Evolutionary conservation across 2,797 vertebrate species (phyloP).

Genomic region (Knipowitschia caucasica): DNA sequence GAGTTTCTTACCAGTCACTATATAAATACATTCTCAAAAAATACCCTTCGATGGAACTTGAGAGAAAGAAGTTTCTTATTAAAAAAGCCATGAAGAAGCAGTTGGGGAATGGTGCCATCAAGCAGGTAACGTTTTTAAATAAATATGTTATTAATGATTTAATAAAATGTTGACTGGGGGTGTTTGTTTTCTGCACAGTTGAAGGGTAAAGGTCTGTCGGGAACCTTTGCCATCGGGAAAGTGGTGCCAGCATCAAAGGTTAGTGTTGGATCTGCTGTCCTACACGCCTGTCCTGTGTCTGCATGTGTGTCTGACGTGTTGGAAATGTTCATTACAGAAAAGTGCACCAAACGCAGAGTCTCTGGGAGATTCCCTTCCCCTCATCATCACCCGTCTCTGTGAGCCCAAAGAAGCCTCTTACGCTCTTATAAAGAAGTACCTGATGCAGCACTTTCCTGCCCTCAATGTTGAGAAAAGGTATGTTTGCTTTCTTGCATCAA

Average conservation of each 20-base stretch:
- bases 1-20: conserved; percentile 87
- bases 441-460: conserved; percentile 94
- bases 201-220: conserved; percentile 95
- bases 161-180: too few species aligned
- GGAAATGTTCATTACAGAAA: conserved; percentile 57
- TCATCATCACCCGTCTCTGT: conserved; percentile 96
- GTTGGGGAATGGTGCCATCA: conserved; percentile 89
- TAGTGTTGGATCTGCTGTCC: neutral
- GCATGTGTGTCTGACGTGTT: neutral
- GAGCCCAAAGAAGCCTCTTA: conserved; percentile 98
- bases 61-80: conserved; percentile 91
- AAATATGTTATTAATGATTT: too few species aligned
- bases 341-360: conserved; percentile 79
- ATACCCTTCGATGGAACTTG: conserved; percentile 90
- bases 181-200: conserved; percentile 72
- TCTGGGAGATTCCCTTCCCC: conserved; percentile 89
- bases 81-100: conserved; percentile 93
- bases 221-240: conserved; percentile 90
- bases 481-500: neutral
- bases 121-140: conserved; percentile 79
- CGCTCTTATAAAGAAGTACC: conserved; percentile 94
- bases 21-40: conserved; percentile 92
- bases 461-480: conserved; percentile 90
- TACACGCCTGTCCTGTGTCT: neutral
- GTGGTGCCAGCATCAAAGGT: conserved; percentile 73